Evolutionary conservation across 1,140 invertebrate genomes (phyloP), one percentile per base, ranked within the genome.

Genomic region (Prorops nasuta): DNA sequence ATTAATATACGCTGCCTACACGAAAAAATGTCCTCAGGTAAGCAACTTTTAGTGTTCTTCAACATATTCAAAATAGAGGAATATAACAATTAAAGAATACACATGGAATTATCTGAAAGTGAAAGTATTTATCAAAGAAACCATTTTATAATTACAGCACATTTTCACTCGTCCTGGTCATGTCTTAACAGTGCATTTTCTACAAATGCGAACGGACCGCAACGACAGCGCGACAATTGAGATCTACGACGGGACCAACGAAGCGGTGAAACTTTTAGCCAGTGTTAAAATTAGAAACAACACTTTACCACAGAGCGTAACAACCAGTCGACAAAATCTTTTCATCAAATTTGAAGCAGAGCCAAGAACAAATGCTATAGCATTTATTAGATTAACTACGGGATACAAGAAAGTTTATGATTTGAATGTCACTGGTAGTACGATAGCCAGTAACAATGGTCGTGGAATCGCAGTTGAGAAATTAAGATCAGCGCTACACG

Each of bases 381-480:
- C 89, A 3, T 90, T 88, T 59, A 78, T 95, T 44, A 80, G 88
- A 55, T 67, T 96, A 24, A 86, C 85, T 0, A 88, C 91, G 1
- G 88, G 88, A 10, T 80, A 84, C 18, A 82, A 80, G 49, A 93
- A 94, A 82, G 87, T 85, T 38, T 89, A 88, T 63, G 94, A 97
- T 69, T 79, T 98, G 1, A 91, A 94, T 52, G 82, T 99, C 6
- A 89, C 87, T 0, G 86, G 90, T 54, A 90, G 90, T 14, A 83
- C 87, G 17, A 85, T 98, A 31, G 83, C 85, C 0, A 84, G 91
- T 58, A 99, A 99, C 73, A 90, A 89, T 61, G 96, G 96, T 1
- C 86, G 95, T 72, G 97, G 97, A 19, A 84, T 97, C 37, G 87
- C 84, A 3, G 84, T 90, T 6, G 90, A 96, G 71, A 91, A 91